A percentile compares a stretch with the other conserved stretches of the same genome.
Conservation (phyloP, 1,140 invertebrate genomes). For the Pseudoatta argentina region DNA sequence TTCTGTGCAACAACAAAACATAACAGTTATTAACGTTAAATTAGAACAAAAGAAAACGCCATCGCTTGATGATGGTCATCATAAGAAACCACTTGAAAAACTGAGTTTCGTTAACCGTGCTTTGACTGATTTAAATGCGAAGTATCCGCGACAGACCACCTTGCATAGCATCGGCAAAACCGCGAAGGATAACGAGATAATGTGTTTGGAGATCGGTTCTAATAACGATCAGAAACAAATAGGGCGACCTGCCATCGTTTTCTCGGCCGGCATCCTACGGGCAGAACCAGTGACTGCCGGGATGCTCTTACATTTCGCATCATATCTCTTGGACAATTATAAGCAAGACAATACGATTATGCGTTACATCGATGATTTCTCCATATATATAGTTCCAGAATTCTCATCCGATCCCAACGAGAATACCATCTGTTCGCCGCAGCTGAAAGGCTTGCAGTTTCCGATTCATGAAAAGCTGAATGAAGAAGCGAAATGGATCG, state of each 20-base stretch:
- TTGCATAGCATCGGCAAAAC: conserved; percentile 78
- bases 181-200: conserved; percentile 70
- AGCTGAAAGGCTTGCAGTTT: conserved; percentile 70
- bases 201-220: conserved; percentile 80
- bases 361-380: conserved; percentile 77
- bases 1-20: conserved; percentile 79
- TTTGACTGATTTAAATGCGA: conserved; percentile 78
- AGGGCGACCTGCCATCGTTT: conserved; percentile 80
- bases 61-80: conserved; percentile 19
- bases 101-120: conserved; percentile 68
- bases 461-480: conserved; percentile 67
- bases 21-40: conserved; percentile 80
- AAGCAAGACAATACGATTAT: conserved; percentile 70
- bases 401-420: conserved; percentile 75
- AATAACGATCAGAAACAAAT: conserved; percentile 63
- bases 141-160: conserved; percentile 79
- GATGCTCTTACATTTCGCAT: conserved; percentile 79
- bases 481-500: conserved; percentile 73
- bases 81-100: conserved; percentile 30
- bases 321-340: conserved; percentile 79
- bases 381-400: conserved; percentile 81
- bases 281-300: conserved; percentile 79
- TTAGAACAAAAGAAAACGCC: conserved; percentile 58
- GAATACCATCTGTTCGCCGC: conserved; percentile 74
- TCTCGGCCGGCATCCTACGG: conserved; percentile 77